Percentiles rank a stretch among this genome's conserved stretches.
Conservation (phyloP, 2,113 vertebrate species). For the Passerina amoena region DNA sequence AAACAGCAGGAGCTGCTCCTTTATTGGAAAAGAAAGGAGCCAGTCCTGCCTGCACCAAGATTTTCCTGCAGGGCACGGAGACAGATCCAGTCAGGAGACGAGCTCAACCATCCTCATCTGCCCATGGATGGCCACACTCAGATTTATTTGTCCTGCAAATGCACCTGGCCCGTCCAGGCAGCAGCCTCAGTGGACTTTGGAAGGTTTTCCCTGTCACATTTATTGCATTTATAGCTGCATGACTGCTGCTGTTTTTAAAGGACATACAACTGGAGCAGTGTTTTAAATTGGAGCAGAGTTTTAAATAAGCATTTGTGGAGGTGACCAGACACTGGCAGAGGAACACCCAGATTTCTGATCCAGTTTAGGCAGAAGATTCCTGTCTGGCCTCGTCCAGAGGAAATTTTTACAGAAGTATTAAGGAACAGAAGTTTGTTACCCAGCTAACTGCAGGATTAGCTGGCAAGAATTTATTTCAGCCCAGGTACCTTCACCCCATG, state of each 20-base stretch:
- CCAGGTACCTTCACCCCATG: rapidly evolving
- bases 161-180: background rate
- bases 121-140: rapidly evolving
- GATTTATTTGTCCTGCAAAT: background rate
- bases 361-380: background rate
- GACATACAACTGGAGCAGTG: background rate
- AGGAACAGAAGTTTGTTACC: background rate
- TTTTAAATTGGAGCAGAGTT: background rate
- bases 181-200: background rate
- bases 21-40: background rate
- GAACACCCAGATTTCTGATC: background rate
- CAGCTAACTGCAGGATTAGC: background rate
- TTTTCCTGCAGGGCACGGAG: rapidly evolving
- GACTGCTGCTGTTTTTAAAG: background rate
- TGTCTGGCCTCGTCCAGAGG: background rate
- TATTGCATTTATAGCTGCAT: background rate
- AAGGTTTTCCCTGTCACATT: background rate
- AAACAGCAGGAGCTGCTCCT: background rate
- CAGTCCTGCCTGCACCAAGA: background rate
- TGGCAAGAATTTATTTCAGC: background rate
- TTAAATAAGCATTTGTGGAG: background rate
- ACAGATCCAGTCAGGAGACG: background rate
- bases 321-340: background rate
- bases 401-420: background rate
- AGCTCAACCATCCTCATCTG: background rate